Base-by-base conservation (phyloP, 2,797 vertebrate species). In the Melanogrammus aeglefinus region DNA sequence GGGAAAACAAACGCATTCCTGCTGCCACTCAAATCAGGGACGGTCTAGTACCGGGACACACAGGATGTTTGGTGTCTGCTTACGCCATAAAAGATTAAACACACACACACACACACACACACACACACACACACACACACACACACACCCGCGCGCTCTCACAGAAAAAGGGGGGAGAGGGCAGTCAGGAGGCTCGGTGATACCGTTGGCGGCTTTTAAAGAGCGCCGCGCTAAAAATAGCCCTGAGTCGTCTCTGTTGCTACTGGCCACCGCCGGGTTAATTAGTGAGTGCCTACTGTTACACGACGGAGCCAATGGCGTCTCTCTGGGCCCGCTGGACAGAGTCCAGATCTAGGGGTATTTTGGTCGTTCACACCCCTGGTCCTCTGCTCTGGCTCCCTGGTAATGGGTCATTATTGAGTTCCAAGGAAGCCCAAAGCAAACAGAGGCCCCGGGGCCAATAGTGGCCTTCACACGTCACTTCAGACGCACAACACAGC, bases 401-500 rank as follows among this genome's bases (percentile, higher is more conserved):
- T 85, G 87, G 90, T 91, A 93, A 92, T 89, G 86, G 86, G 74
- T 87, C 90, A 92, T 92, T 93, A 93, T 92, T 88, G 88, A 77
- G 69, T 82, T 75, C n/a, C n/a, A 21, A 82, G 84, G 86, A 84
- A 81, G 89, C 90, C 89, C 87, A 92, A 92, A 92, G 90, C 92
- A 93, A 94, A 95, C 94, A 91, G 71, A 84, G 91, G 83, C 82
- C 88, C 89, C 72, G 87, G 87, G 83, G 75, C 84, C 90, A 91
- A 94, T 93, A 93, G 92, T 90, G 85, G 78, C 78, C 79, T 77
- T 87, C 80, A 83, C 88, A 93, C 93, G 92, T 94, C 92, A 93
- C 85, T 89, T 82, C 88, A 89, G 89, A 91, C 88, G 91, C 89
- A 92, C 81, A 75, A 84, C 47, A 16, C 16, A 85, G 85, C 79